Base-by-base conservation (phyloP, 1,140 invertebrate species). In the Heterodera schachtii region DNA sequence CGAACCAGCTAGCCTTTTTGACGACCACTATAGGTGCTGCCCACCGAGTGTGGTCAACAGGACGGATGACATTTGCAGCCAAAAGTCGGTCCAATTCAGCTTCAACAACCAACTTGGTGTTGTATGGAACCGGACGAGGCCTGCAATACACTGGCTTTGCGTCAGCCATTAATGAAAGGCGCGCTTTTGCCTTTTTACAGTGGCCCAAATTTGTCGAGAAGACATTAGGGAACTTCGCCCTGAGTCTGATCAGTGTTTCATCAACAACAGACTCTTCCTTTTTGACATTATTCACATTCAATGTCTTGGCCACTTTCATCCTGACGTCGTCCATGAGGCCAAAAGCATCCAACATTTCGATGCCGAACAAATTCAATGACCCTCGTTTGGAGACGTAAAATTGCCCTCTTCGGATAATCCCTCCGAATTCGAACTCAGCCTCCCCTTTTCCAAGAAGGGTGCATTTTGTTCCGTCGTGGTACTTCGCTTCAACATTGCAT, bases 41-140 rank as follows among this genome's bases (percentile, higher is more conserved):
- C 90, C 90, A 92, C 89, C 88, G 89, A 71, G 86, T 67, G 83
- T 83, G 57, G 44, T 85, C 75, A 16, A 91, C 83, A 21, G 75
- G 79, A 78, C 81, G 73, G 49, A 91, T 84, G 9, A 86, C 83
- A 0, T 84, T 80, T 60, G 76, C 70, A 3, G 64, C 41, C 66
- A 79, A 21, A 46, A 89, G 74, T 31, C 84, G 66, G 11, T 88
- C 82, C 5, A 90, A 64, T 71, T 90, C 86, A 11, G 73, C 73
- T 11, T 89, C 87, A 8, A 91, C 82, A 44, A 81, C 81, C 3
- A 75, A 79, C 31, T 80, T 21, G 3, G 85, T 8, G 7, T 87
- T 81, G 64, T 84, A 84, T 0, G 88, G 84, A 0, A 91, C 84
- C 11, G 84, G 84, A 57, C 88, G 52, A 2, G 86, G 76, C 78